Evolutionary conservation across 2,888 invertebrate genomes (phyloP).

Genomic region (Rhopalosiphum nymphaeae): DNA sequence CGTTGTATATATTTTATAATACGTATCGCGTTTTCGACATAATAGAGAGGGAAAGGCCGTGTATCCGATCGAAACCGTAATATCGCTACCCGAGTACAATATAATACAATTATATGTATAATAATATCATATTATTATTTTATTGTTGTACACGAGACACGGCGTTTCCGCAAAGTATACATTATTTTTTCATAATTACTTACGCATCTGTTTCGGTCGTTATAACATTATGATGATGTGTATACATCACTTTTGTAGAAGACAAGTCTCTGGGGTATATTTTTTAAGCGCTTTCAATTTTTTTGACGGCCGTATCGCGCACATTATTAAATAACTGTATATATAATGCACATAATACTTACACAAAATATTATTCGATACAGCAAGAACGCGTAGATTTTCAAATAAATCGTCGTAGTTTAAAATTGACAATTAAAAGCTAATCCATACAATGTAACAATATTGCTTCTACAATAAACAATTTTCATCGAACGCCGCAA

Average conservation of each 20-base stretch:
- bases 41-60: background rate
- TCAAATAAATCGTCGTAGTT: background rate
- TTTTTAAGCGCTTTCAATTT: background rate
- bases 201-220: background rate
- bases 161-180: background rate
- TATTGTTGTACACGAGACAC: slow-evolving; percentile 3
- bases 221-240: background rate
- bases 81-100: background rate
- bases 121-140: background rate
- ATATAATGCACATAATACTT: background rate
- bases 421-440: background rate
- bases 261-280: background rate
- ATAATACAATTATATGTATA: background rate
- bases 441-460: background rate
- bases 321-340: background rate
- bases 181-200: background rate
- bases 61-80: slow-evolving; percentile 17
- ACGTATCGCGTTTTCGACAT: background rate
- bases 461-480: background rate
- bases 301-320: background rate
- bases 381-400: background rate
- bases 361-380: background rate
- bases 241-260: background rate
- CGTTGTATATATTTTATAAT: background rate
- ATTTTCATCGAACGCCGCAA: background rate